Evolutionary conservation across 2,113 vertebrate genomes (phyloP), one percentile per base, ranked within the genome.

Genomic region (Onychostoma macrolepis): DNA sequence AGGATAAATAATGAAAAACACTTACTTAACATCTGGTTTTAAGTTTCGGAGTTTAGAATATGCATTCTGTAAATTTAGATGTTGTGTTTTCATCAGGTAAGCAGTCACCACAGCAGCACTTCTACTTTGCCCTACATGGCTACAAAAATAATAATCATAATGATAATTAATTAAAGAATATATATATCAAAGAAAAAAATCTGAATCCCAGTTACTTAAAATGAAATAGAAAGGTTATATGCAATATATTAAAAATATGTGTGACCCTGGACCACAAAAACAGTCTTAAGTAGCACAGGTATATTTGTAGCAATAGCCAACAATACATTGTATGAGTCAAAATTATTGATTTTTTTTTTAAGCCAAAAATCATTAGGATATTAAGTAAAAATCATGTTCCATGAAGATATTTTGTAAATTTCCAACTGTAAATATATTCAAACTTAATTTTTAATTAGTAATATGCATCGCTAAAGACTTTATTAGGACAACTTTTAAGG

Each of bases 41-140:
- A 96, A 19, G 9, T 87, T 90, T 90, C 90, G 94, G n/a, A 99
- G 93, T 83, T 91, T 93, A 45, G 90, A 79, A 77, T 97, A 97
- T 2, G 97, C 98, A 67, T 96, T 93, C 87, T 93, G 91, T 85
- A 96, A 95, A 81, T 92, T 76, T 65, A 98, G 92, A 1, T 92
- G 88, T 74, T 96, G 89, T 13, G 90, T 95, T 92, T 96, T 98
- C 98, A 99, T 99, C 9, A 99, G 82, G 92, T 96, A 99, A 15
- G 97, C 97, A 9, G 96, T 96, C 36, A 96, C 90, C 17, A 99
- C 91, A 48, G 97, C 95, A 65, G 96, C 97, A 91, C 98, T 99
- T 86, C 98, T 95, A 91, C 97, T 99, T 61, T 96, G 92, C 33
- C 97, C 97, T 26, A 96, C 96, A 28, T 97, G 96, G 90, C 98